Conservation (phyloP, 2,888 invertebrate genomes). For the Nasonia oneida region DNA sequence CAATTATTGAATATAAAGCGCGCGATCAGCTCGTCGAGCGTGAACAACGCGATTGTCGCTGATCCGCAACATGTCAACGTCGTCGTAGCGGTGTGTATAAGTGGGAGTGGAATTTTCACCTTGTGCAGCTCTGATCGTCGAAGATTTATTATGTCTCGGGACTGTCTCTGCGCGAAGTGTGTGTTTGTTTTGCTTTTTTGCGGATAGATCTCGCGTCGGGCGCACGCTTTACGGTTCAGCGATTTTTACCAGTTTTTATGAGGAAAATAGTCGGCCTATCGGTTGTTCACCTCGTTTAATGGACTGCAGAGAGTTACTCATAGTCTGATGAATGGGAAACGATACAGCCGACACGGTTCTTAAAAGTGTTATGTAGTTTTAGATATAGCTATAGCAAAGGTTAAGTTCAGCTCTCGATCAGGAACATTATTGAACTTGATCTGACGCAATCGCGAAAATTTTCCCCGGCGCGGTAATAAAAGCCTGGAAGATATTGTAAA, state of each 20-base stretch:
- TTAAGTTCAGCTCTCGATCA: neutral
- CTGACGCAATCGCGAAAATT: conserved; percentile 16
- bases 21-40: conserved; percentile 30
- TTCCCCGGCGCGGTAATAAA: neutral
- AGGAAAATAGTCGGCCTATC: neutral
- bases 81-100: neutral
- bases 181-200: neutral
- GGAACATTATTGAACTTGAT: neutral
- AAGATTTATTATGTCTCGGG: conserved; percentile 42
- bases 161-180: neutral
- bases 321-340: conserved; percentile 13
- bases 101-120: conserved; percentile 45
- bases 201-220: neutral
- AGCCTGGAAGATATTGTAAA: neutral
- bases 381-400: neutral
- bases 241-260: conserved; percentile 3
- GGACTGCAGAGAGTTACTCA: neutral
- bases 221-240: neutral
- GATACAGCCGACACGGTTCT: conserved; percentile 21
- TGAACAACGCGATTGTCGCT: conserved; percentile 50
- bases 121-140: conserved; percentile 24
- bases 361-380: conserved; percentile 25
- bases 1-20: conserved; percentile 42
- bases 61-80: neutral
- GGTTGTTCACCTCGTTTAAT: conserved; percentile 23